Evolutionary conservation across 2,797 vertebrate genomes (phyloP).

Genomic region (Hephaestus fuliginosus): DNA sequence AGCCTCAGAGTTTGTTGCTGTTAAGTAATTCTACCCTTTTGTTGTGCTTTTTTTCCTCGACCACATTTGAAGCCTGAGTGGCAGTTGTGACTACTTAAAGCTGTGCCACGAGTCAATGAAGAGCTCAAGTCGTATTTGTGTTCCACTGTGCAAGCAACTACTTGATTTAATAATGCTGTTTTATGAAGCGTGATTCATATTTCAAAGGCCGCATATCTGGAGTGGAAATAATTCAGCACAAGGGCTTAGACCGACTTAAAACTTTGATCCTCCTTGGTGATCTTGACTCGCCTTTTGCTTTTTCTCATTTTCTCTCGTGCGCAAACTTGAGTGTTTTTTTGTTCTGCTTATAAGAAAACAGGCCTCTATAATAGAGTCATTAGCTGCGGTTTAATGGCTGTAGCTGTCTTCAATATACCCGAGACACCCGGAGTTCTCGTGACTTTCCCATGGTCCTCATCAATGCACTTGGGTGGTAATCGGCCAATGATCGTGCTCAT

Average conservation of each 20-base stretch:
- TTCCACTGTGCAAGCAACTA: slow-evolving; percentile 72
- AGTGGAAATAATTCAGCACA: slow-evolving; percentile 74
- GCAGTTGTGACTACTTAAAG: slow-evolving; percentile 70
- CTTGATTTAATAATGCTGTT: slow-evolving; percentile 74
- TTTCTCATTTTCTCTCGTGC: slow-evolving; percentile 41
- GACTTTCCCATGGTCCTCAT: slow-evolving; percentile 63
- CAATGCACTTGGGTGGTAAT: slow-evolving; percentile 72
- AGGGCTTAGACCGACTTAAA: slow-evolving; percentile 52
- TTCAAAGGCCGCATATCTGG: slow-evolving; percentile 72
- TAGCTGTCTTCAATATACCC: slow-evolving; percentile 57
- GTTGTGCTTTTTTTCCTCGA: slow-evolving; percentile 31
- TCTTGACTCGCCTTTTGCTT: slow-evolving; percentile 55
- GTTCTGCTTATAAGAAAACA: slow-evolving; percentile 64
- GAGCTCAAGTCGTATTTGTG: slow-evolving; percentile 58
- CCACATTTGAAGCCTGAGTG: slow-evolving; percentile 63
- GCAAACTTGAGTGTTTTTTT: slow-evolving; percentile 37
- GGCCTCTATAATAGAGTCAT: slow-evolving; percentile 68
- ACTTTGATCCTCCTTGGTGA: slow-evolving; percentile 83
- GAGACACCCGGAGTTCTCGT: slow-evolving; percentile 30
- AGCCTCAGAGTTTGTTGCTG: slow-evolving; percentile 38
- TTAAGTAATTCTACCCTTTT: slow-evolving; percentile 49
- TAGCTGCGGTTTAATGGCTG: slow-evolving; percentile 69
- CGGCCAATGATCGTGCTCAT: slow-evolving; percentile 31
- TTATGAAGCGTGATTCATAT: slow-evolving; percentile 79
- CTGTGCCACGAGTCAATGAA: slow-evolving; percentile 64